Base-by-base conservation (phyloP, 2,797 vertebrate species). In the Sciurus carolinensis region DNA sequence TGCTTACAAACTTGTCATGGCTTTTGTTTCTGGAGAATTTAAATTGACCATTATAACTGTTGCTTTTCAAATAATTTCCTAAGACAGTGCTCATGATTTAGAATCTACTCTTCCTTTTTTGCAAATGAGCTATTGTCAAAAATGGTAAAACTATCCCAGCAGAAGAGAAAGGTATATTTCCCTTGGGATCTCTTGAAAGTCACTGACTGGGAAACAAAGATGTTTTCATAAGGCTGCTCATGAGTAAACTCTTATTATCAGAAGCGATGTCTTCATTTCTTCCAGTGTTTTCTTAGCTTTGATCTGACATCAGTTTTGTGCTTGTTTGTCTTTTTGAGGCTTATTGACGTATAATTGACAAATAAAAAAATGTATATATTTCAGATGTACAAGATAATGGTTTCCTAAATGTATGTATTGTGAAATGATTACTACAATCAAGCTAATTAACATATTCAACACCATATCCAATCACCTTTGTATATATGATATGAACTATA, bases 11-110 rank as follows among this genome's bases (percentile, higher is more conserved):
- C 30, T 86, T 92, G 10, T 73, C 33, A 42, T 5, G 71, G 24
- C 18, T 67, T 90, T 85, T 95, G 28, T 54, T 80, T 90, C 36
- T 10, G 39, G 36, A 67, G 22, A 36, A 82, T 96, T 92, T 89
- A 69, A 97, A 93, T 81, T 95, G 47, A 75, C 39, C n/a, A 62
- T 95, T 95, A 67, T 83, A 88, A 85, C n/a, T 84, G n/a, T 28
- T 90, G 84, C 52, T 88, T 95, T 89, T 87, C 36, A 94, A 66
- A 71, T 92, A 39, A 73, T 85, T 92, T 96, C 73, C 47, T 52
- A 87, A 93, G 44, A 66, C 17, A 82, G 7, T 64, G 36, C 10
- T 73, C 15, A 79, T 95, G 89, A 91, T 39, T 95, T 33, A 90
- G 82, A 94, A 39, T 80, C 57, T 77, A 2, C 17, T 75, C 52